These are phyloP conservation scores for Anguilla megastoma DNA, from an alignment of 2,797 vertebrate species.

Conservation along the genomic window DNA sequence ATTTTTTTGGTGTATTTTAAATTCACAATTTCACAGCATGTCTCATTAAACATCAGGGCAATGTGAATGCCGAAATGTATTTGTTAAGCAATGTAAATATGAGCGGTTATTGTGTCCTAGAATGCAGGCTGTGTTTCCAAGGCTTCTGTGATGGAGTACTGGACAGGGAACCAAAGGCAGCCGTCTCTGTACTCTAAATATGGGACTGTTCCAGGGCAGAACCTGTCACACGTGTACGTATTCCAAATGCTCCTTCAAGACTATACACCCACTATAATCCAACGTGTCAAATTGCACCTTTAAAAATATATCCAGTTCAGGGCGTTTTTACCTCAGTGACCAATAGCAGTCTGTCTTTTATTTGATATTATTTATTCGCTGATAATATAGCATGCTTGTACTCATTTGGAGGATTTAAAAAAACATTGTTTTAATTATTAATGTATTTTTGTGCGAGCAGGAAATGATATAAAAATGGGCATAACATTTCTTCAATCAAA, in stretches of 20 bases:
- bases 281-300: background rate
- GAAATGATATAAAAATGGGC: no score
- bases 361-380: background rate
- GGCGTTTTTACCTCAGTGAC: background rate
- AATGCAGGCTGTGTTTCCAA: slow-evolving; percentile 37
- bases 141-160: slow-evolving; percentile 66
- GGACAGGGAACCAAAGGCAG: slow-evolving; percentile 61
- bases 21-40: background rate
- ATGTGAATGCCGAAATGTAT: background rate
- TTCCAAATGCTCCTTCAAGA: slow-evolving; percentile 2
- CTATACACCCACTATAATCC: background rate
- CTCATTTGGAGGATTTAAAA: background rate
- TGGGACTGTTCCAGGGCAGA: slow-evolving; percentile 65
- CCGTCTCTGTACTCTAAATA: slow-evolving; percentile 58
- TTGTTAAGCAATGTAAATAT: background rate
- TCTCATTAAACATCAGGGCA: background rate
- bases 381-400: background rate
- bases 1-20: background rate
- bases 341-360: background rate
- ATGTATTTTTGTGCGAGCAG: background rate
- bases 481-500: no score
- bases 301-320: slow-evolving; percentile 7
- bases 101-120: slow-evolving; percentile 41
- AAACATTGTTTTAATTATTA: background rate
- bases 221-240: slow-evolving; percentile 64